Conservation (phyloP, 2,113 vertebrate species). For the Barnardius zonarius region DNA sequence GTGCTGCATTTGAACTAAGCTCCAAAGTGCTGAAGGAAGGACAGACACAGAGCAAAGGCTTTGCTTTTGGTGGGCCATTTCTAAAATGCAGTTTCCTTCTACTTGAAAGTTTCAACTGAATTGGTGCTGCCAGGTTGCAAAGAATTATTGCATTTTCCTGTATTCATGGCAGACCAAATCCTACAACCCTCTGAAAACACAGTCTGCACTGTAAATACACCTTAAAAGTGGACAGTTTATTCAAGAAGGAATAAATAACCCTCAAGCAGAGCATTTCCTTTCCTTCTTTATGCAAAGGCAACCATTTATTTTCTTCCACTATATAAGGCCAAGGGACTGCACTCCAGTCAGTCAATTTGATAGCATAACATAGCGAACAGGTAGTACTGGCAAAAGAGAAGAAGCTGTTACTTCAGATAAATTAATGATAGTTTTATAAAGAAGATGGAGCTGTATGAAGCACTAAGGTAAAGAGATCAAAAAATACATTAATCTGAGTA, state of each 20-base stretch:
- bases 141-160: neutral
- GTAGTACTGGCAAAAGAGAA: neutral
- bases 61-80: neutral
- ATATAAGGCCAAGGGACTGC: neutral
- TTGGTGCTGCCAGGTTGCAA: neutral
- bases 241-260: neutral
- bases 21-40: neutral
- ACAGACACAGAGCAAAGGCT: accelerated
- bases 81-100: neutral
- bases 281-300: neutral
- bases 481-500: neutral
- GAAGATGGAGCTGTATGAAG: neutral
- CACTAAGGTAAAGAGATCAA: neutral
- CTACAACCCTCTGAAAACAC: neutral
- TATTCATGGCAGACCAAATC: neutral
- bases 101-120: neutral
- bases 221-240: neutral
- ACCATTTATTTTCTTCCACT: neutral
- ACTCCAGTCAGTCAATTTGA: neutral
- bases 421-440: neutral
- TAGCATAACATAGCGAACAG: neutral
- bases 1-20: neutral
- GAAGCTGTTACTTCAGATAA: neutral
- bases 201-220: neutral
- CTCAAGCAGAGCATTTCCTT: neutral